A percentile compares a stretch with the other conserved stretches of the same genome.
Evolutionary conservation across 1,140 invertebrate species (phyloP).

Genomic region (Euglossa dilemma): DNA sequence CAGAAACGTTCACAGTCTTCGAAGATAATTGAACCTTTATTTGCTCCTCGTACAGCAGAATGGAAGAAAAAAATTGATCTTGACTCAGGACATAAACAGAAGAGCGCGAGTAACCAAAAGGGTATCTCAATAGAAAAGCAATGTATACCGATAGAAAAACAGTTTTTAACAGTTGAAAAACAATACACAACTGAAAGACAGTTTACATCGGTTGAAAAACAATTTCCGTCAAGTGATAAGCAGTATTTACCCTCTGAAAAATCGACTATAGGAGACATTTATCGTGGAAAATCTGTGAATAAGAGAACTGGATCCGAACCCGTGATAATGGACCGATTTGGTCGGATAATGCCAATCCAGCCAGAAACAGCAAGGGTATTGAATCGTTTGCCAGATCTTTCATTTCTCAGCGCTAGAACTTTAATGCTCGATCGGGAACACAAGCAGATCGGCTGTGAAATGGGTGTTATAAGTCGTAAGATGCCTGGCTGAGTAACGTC

Average conservation of each 20-base stretch:
- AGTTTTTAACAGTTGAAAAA: constrained; percentile 40
- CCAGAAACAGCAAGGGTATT: constrained; percentile 76
- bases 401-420: constrained; percentile 79
- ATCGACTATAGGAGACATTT: constrained; percentile 23
- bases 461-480: constrained; percentile 81
- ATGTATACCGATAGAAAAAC: constrained; percentile 33
- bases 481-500: constrained; percentile 82
- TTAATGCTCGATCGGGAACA: constrained; percentile 79
- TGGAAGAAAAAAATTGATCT: constrained; percentile 71
- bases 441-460: constrained; percentile 77
- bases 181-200: constrained; percentile 54
- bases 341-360: constrained; percentile 74
- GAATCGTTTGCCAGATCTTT: constrained; percentile 79
- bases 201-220: not conserved
- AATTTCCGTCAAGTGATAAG: constrained; percentile 19
- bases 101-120: constrained; percentile 39
- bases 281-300: constrained; percentile 61
- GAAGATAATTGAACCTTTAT: constrained; percentile 79
- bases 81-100: constrained; percentile 45
- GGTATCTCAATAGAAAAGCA: constrained; percentile 43
- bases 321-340: constrained; percentile 78
- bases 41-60: constrained; percentile 73
- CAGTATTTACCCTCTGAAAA: constrained; percentile 42
- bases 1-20: constrained; percentile 64
- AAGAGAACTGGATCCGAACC: constrained; percentile 67